Evolutionary conservation across 2,797 vertebrate genomes (phyloP).

Genomic region (Gallinago nigripennis): DNA sequence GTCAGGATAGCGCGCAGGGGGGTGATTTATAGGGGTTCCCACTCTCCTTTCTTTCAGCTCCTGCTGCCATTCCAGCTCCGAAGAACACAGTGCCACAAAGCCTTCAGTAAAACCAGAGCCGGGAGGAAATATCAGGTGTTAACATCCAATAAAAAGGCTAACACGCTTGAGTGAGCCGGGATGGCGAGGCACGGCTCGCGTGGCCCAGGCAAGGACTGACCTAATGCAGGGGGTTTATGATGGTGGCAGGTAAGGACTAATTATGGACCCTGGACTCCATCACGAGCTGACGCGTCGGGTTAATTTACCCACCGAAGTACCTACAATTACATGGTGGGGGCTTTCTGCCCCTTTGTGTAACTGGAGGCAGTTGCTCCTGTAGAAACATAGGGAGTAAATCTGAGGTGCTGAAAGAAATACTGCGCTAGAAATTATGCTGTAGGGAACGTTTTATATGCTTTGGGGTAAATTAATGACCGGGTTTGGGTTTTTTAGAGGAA

Average conservation of each 20-base stretch:
- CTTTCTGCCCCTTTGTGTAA: slow-evolving; percentile 8
- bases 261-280: slow-evolving; percentile 42
- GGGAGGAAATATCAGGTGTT: slow-evolving; percentile 63
- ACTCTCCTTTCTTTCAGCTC: background rate
- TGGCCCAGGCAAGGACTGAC: background rate
- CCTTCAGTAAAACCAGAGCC: background rate
- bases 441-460: slow-evolving; percentile 69
- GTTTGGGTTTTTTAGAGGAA: background rate
- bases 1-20: background rate
- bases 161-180: background rate
- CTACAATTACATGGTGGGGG: background rate
- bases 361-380: slow-evolving; percentile 30
- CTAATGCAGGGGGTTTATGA: slow-evolving; percentile 11
- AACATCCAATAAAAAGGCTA: slow-evolving; percentile 47
- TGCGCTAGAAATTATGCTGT: slow-evolving; percentile 72
- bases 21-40: background rate
- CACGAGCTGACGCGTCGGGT: slow-evolving; percentile 49
- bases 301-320: background rate
- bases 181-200: background rate
- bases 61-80: background rate
- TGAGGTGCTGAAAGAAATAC: slow-evolving; percentile 83
- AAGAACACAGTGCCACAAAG: background rate
- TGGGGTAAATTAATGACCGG: slow-evolving; percentile 72
- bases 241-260: slow-evolving; percentile 42
- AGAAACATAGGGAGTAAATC: slow-evolving; percentile 62